Evolutionary conservation across 2,797 vertebrate species (phyloP).

Genomic region (Chloroceryle inda): DNA sequence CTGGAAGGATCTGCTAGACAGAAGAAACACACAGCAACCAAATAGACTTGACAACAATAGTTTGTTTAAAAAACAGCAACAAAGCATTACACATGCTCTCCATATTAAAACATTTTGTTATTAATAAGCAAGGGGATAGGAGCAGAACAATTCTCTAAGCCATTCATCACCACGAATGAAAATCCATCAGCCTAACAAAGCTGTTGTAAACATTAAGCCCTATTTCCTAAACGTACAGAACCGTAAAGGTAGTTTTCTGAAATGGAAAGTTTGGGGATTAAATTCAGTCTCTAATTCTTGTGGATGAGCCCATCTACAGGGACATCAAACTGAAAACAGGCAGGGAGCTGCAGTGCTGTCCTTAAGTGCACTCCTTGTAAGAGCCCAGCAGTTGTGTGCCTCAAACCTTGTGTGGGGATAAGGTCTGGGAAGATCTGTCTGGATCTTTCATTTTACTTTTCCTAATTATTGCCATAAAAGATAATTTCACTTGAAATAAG

Average conservation of each 20-base stretch:
- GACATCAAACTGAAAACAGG: not conserved
- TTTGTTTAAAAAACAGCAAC: not conserved
- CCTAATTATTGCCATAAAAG: not conserved
- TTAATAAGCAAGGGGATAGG: not conserved
- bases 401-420: too few species aligned
- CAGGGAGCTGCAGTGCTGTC: not conserved
- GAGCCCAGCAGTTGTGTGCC: too few species aligned
- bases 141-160: slow-evolving; percentile 16
- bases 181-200: slow-evolving; percentile 23
- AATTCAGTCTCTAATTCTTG: not conserved
- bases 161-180: slow-evolving; percentile 18
- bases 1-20: too few species aligned
- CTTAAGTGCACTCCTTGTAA: not conserved
- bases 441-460: not conserved
- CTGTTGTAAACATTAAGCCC: not conserved
- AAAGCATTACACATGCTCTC: slow-evolving; percentile 4
- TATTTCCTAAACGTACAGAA: not conserved
- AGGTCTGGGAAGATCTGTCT: too few species aligned
- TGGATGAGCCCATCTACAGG: not conserved
- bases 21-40: too few species aligned
- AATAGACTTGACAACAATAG: not conserved
- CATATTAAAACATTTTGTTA: not conserved
- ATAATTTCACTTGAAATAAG: not conserved
- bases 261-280: slow-evolving; percentile 4
- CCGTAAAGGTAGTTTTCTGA: not conserved